These are phyloP conservation scores for Calliopsis andreniformis DNA, from an alignment of 1,140 invertebrate species.

Conservation along the genomic window DNA sequence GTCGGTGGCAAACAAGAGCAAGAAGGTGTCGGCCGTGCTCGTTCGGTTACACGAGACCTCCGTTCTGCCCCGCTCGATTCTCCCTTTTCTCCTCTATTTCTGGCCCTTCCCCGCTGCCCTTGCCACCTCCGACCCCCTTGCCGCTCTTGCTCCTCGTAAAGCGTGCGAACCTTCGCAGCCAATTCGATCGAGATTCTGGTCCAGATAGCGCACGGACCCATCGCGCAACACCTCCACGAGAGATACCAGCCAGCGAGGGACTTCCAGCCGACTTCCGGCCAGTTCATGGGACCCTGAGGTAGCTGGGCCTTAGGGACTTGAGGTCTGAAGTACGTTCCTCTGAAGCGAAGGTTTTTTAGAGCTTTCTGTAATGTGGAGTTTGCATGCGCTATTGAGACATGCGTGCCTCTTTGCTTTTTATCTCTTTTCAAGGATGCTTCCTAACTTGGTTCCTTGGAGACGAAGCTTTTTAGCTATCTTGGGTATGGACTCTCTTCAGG, in stretches of 20 bases:
- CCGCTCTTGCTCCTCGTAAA: slow-evolving; percentile 45
- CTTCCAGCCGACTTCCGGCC: slow-evolving; percentile 29
- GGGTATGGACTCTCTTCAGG: too few relatives aligned
- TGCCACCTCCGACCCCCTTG: background rate
- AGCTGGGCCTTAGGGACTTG: too few relatives aligned
- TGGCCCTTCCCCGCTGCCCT: slow-evolving; percentile 11
- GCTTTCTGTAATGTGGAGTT: too few relatives aligned
- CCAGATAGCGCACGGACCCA: slow-evolving; percentile 58
- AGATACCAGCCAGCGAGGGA: slow-evolving; percentile 6
- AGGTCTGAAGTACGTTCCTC: too few relatives aligned
- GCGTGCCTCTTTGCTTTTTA: too few relatives aligned
- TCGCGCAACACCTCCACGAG: slow-evolving; percentile 20
- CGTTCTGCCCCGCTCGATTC: slow-evolving; percentile 21
- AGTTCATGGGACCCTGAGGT: too few relatives aligned
- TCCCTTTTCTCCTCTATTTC: slow-evolving; percentile 7
- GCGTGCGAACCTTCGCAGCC: slow-evolving; percentile 67
- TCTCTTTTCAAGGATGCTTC: too few relatives aligned
- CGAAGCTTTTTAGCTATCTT: too few relatives aligned
- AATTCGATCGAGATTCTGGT: slow-evolving; percentile 73
- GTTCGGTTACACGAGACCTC: slow-evolving; percentile 68
- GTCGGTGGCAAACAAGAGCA: slow-evolving; percentile 81
- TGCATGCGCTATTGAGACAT: too few relatives aligned
- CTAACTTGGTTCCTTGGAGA: too few relatives aligned
- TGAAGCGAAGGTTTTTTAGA: too few relatives aligned
- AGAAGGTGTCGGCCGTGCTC: slow-evolving; percentile 76